Evolutionary conservation across 2,113 vertebrate genomes (phyloP).

Genomic region (Myiagra hebetior): DNA sequence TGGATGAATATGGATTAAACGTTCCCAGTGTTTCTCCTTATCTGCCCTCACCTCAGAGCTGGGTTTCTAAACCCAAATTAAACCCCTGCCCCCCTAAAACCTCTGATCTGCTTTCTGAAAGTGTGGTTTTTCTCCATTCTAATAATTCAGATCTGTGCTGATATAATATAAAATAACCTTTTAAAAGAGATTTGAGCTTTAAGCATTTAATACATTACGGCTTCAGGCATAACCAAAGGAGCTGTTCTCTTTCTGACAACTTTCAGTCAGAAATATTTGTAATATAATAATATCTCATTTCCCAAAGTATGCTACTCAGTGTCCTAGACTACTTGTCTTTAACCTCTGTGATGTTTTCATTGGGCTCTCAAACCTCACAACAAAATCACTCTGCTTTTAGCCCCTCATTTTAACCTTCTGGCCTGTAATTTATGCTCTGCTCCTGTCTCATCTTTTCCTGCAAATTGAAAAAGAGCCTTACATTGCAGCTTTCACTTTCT

Average conservation of each 20-base stretch:
- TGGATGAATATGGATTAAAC: neutral
- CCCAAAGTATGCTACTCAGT: neutral
- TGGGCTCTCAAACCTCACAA: neutral
- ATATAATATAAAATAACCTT: neutral
- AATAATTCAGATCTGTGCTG: neutral
- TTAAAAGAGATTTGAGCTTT: neutral
- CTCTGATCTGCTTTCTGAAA: neutral
- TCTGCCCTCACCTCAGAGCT: neutral
- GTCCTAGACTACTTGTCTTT: neutral
- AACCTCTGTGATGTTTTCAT: neutral
- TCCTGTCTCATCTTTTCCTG: neutral
- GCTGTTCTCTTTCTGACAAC: neutral
- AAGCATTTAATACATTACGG: neutral
- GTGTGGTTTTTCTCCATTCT: neutral
- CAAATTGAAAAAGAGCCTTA: neutral
- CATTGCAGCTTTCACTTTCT: neutral
- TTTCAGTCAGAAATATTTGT: neutral
- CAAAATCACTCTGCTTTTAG: neutral
- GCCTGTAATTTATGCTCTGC: neutral
- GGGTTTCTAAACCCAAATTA: neutral
- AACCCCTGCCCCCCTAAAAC: accelerated
- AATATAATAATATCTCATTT: neutral
- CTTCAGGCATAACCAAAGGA: neutral
- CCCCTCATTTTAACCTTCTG: neutral
- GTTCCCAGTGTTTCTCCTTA: neutral